A percentile compares a stretch with the other conserved stretches of the same genome.
phyloP scores from a whole-genome alignment of 2,113 vertebrate species.

The Ptyas mucosa region DNA sequence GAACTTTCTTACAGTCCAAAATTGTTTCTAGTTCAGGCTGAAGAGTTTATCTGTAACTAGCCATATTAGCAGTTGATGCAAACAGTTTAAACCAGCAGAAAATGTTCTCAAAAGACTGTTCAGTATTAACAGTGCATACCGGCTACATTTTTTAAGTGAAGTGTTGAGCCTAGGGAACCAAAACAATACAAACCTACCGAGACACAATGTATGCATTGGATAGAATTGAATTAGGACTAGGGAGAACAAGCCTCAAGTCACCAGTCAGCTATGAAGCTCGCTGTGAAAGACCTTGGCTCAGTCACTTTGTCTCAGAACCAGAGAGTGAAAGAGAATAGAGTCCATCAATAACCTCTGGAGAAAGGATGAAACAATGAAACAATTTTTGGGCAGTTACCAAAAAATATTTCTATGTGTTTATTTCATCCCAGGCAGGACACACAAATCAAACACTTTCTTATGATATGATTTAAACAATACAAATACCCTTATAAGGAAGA shows the following conservation, averaged over 20 bases:
- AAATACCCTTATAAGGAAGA: slow-evolving; percentile 25
- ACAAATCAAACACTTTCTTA: not conserved
- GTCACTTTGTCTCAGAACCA: not conserved
- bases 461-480: slow-evolving; percentile 7
- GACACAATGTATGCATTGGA: not conserved
- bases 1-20: not conserved
- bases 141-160: not conserved
- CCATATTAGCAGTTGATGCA: not conserved
- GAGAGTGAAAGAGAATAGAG: not conserved
- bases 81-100: not conserved
- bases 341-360: not conserved
- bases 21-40: not conserved
- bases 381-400: not conserved
- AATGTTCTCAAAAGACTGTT: not conserved
- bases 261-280: not conserved
- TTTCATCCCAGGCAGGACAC: not conserved
- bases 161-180: not conserved
- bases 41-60: not conserved
- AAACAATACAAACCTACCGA: not conserved
- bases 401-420: not conserved
- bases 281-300: not conserved
- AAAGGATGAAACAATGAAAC: not conserved
- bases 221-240: not conserved
- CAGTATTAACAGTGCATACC: not conserved
- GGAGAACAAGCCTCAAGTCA: not conserved